Evolutionary conservation across 1,140 invertebrate genomes (phyloP).

Genomic region (Mamestra configurata): DNA sequence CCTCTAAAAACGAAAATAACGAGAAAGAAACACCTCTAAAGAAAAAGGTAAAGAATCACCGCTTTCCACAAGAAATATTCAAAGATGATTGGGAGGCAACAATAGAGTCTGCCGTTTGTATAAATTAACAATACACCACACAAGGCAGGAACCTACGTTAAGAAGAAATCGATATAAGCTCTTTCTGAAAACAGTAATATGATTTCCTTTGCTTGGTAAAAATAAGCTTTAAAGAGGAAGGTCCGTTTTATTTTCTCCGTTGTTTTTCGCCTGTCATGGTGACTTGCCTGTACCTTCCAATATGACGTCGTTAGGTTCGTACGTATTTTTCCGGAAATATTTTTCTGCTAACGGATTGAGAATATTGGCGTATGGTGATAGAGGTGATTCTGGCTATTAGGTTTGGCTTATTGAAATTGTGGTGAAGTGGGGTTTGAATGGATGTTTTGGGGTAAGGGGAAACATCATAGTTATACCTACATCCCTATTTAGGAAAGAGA

Average conservation of each 20-base stretch:
- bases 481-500: neutral
- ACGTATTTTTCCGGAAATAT: constrained; percentile 7
- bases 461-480: neutral
- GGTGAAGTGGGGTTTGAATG: neutral
- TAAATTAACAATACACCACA: constrained; percentile 55
- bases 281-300: neutral
- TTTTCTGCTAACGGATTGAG: constrained; percentile 13
- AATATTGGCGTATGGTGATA: constrained; percentile 30
- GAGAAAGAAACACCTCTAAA: neutral
- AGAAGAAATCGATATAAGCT: constrained; percentile 59
- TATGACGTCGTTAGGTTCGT: constrained; percentile 15
- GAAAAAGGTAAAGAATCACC: constrained; percentile 25
- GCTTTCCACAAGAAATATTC: constrained; percentile 17
- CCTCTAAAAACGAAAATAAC: constrained; percentile 9
- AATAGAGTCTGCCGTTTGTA: constrained; percentile 41
- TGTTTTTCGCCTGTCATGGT: constrained; percentile 30
- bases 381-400: neutral
- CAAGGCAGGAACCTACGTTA: constrained; percentile 23
- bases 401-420: constrained; percentile 20
- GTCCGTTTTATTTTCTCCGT: constrained; percentile 8
- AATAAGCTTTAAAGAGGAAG: constrained; percentile 51
- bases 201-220: constrained; percentile 50
- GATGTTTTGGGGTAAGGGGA: neutral
- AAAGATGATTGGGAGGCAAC: constrained; percentile 30
- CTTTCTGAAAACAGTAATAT: constrained; percentile 54